phyloP scores from a whole-genome alignment of 2,797 vertebrate species.

The Fistularia tabacaria region DNA sequence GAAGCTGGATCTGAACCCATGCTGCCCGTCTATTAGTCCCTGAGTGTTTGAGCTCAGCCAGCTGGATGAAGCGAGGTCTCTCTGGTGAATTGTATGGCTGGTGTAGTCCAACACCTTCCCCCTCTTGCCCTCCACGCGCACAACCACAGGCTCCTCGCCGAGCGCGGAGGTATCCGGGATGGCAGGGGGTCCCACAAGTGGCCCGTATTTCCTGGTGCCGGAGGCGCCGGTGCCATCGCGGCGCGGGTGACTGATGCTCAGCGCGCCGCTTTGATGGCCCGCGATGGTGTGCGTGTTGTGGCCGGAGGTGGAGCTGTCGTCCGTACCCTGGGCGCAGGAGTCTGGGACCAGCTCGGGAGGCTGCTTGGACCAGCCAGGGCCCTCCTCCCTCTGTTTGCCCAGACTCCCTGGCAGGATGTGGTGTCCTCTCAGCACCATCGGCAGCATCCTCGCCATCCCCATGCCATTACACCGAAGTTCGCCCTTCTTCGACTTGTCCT shows the following conservation, averaged over 20 bases:
- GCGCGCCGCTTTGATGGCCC: constrained; percentile 36
- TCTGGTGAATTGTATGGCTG: constrained; percentile 42
- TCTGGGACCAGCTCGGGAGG: constrained; percentile 45
- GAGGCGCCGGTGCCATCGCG: constrained; percentile 40
- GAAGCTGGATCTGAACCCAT: constrained; percentile 54
- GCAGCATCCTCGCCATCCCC: constrained; percentile 58
- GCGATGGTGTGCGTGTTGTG: constrained; percentile 56
- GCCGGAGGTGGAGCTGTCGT: constrained; percentile 44
- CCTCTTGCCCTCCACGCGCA: constrained; percentile 48
- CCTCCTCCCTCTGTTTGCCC: constrained; percentile 54
- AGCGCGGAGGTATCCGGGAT: constrained; percentile 32
- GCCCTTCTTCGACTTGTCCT: constrained; percentile 49
- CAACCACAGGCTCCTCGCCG: constrained; percentile 54
- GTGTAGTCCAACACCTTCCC: constrained; percentile 58
- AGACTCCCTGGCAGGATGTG: constrained; percentile 52
- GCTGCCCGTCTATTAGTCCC: constrained; percentile 44
- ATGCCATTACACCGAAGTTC: constrained; percentile 57
- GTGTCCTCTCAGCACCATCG: constrained; percentile 62
- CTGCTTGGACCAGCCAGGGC: constrained; percentile 55
- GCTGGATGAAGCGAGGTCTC: constrained; percentile 54
- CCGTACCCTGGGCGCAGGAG: constrained; percentile 11
- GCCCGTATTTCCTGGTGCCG: constrained; percentile 60
- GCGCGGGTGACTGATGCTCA: constrained; percentile 11
- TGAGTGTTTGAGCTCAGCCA: constrained; percentile 53
- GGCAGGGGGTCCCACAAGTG: constrained; percentile 38